phyloP scores from a whole-genome alignment of 2,888 invertebrate genomes.

The Bellardia pandia region DNA sequence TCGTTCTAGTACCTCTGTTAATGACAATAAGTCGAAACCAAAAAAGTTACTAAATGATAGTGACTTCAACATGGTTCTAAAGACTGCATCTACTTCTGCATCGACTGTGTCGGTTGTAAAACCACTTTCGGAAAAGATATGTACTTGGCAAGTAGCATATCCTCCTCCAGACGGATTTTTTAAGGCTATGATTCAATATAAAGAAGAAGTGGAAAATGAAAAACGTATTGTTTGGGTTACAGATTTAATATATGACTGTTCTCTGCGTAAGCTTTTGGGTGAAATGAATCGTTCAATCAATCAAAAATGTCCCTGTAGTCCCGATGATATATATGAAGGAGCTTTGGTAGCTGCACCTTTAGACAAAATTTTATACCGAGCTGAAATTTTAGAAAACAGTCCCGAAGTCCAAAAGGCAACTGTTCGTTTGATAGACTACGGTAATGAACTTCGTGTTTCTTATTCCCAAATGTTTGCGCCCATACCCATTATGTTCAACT shows the following conservation, averaged over 20 bases:
- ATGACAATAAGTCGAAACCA: conserved; percentile 47
- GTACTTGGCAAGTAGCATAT: conserved; percentile 73
- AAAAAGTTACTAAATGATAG: conserved; percentile 55
- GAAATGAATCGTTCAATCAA: conserved; percentile 76
- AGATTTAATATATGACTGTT: conserved; percentile 73
- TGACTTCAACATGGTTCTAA: conserved; percentile 68
- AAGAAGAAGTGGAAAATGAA: conserved; percentile 59
- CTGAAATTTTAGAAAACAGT: conserved; percentile 65
- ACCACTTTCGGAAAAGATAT: conserved; percentile 1
- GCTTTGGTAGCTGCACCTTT: conserved; percentile 76
- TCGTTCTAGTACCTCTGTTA: conserved; percentile 22
- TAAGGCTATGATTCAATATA: conserved; percentile 75
- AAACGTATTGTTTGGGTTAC: conserved; percentile 75
- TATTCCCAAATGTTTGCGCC: conserved; percentile 73
- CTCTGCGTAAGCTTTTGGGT: conserved; percentile 73
- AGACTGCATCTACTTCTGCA: conserved; percentile 17
- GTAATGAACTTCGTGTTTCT: conserved; percentile 74
- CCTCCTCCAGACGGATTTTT: conserved; percentile 73
- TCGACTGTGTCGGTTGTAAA: background rate
- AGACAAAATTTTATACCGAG: conserved; percentile 75
- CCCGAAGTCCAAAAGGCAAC: conserved; percentile 61
- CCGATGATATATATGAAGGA: conserved; percentile 71
- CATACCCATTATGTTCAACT: conserved; percentile 76
- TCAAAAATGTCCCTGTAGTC: conserved; percentile 56
- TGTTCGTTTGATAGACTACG: conserved; percentile 76